Base-by-base conservation (phyloP, 1,140 invertebrate species). In the Temnothorax nylanderi region DNA sequence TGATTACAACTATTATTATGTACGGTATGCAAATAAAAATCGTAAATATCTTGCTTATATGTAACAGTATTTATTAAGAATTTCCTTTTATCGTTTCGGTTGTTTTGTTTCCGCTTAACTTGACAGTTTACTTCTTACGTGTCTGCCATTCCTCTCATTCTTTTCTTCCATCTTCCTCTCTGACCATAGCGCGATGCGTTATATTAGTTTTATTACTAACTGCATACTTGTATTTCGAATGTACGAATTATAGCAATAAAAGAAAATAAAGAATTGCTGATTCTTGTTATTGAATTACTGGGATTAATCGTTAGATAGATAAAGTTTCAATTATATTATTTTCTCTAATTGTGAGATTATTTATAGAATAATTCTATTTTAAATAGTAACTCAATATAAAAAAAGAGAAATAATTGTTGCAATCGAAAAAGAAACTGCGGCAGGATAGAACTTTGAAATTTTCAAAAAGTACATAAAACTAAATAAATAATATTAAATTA, bases 161-260 rank as follows among this genome's bases (percentile, higher is more conserved):
- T 13, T 51, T 69, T 0, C 6, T 26, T 84, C 18, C 3, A 8
- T 58, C 16, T 54, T 62, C 26, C 3, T 78, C 4, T 32, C 41
- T 41, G 2, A 7, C 11, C 47, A 16, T 11, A 78, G 37, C 37
- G 6, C 44, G 21, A 78, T 64, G 16, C 8, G 44, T 78, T 78
- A 32, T 3, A 47, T 47, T 47, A 64, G 37, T 87, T 88, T 89
- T 80, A 76, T 90, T 64, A 75, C 74, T 60, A 88, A 84, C 60
- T 56, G 54, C 60, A 69, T 81, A 89, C 16, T 87, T 87, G 56
- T 87, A 87, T 84, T 86, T 88, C 47, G 32, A 81, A 86, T 75
- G 72, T 87, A 69, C 10, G 78, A 87, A 54, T 51, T 90, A 86
- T 89, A 90, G 88, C 62, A 71, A 78, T 87, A 75, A 75, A 54